Conservation (phyloP, 35 echinoderm and acorn worm genomes). For the Acanthaster planci region DNA sequence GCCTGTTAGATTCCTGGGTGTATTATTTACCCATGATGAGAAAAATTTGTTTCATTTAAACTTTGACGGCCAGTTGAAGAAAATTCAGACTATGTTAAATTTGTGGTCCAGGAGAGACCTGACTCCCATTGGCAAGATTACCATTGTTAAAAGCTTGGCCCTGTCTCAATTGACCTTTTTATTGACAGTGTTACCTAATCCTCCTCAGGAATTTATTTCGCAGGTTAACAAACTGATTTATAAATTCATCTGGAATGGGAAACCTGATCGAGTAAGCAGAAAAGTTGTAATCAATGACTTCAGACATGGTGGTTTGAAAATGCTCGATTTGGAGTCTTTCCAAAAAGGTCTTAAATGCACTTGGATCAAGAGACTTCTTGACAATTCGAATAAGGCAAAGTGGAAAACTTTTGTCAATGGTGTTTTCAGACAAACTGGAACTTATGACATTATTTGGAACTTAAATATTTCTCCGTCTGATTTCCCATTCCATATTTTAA, state of each 20-base stretch:
- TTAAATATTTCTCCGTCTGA: background rate
- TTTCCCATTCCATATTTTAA: too few relatives aligned
- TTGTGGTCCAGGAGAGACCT: constrained; percentile 30
- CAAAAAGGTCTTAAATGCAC: constrained; percentile 7
- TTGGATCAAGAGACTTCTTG: constrained; percentile 29
- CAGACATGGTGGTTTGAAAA: constrained; percentile 22
- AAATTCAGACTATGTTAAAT: constrained; percentile 11
- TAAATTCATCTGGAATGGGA: constrained; percentile 37
- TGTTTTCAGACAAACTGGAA: background rate
- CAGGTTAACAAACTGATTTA: constrained; percentile 20
- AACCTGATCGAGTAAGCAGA: constrained; percentile 33
- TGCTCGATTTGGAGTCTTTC: constrained; percentile 24
- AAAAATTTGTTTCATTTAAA: constrained; percentile 37
- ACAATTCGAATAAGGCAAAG: constrained; percentile 10
- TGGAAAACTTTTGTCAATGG: constrained; percentile 14
- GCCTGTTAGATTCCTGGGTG: background rate
- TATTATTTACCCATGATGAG: constrained; percentile 16
- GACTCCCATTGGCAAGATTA: constrained; percentile 29
- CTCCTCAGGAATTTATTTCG: constrained; percentile 5
- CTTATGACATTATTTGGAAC: constrained; percentile 6
- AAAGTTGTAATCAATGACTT: constrained; percentile 22
- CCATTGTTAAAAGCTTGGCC: constrained; percentile 44
- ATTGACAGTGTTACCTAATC: constrained; percentile 20
- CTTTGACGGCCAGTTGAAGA: constrained; percentile 13
- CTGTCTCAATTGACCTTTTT: constrained; percentile 45